phyloP scores from a whole-genome alignment of 2,113 vertebrate genomes.

The Indri indri region DNA sequence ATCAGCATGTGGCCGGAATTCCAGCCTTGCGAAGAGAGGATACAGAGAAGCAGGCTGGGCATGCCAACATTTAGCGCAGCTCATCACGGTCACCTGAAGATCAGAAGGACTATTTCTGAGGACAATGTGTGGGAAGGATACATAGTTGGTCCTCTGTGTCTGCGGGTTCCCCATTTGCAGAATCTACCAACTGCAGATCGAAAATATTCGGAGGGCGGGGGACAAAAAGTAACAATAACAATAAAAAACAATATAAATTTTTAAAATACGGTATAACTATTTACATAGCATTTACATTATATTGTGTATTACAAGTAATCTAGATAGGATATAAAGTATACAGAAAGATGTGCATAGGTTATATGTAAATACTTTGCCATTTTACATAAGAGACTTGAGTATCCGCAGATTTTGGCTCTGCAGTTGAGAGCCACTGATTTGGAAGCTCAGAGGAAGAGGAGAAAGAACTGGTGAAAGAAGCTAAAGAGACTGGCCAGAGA shows the following conservation, averaged over 20 bases:
- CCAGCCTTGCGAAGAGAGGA: neutral
- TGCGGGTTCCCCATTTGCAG: no score
- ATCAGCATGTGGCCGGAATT: neutral
- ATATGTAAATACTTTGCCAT: neutral
- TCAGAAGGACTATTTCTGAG: accelerated
- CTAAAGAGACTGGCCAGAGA: neutral
- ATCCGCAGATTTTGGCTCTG: neutral
- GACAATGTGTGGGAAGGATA: no score
- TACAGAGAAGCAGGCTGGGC: neutral
- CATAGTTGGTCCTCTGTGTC: neutral
- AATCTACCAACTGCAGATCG: no score
- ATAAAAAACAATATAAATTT: neutral
- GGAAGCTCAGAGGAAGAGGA: neutral
- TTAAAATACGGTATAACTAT: neutral
- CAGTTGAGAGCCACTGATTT: neutral
- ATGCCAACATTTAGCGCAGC: accelerated
- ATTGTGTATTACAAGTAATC: neutral
- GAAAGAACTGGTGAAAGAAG: no score
- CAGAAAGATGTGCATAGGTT: neutral
- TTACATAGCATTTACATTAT: neutral
- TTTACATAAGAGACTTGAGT: neutral
- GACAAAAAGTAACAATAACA: neutral
- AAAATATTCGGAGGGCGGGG: neutral
- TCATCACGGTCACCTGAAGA: accelerated
- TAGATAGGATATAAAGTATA: neutral